phyloP scores from a whole-genome alignment of 2,797 vertebrate genomes.

The Anolis apletophallus region DNA sequence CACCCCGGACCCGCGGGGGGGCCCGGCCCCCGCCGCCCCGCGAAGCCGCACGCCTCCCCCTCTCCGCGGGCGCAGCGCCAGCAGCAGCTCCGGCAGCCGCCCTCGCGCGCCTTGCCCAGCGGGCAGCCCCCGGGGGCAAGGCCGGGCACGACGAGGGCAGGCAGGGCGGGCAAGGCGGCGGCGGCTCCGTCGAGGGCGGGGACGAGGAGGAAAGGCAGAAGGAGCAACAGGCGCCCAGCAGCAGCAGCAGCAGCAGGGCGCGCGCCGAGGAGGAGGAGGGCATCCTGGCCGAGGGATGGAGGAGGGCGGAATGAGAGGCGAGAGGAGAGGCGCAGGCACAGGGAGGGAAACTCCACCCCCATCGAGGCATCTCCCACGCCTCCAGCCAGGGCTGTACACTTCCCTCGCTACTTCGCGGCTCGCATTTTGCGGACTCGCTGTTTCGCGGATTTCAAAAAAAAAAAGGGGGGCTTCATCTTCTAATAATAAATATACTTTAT shows the following conservation, averaged over 20 bases:
- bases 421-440: too few relatives aligned
- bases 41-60: constrained; percentile 82
- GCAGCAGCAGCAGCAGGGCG: too few relatives aligned
- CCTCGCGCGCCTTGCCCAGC: constrained; percentile 78
- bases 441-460: too few relatives aligned
- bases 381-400: too few relatives aligned
- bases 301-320: too few relatives aligned
- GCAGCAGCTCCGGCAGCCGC: constrained; percentile 82
- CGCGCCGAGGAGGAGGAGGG: not conserved
- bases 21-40: constrained; percentile 82
- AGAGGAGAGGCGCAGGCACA: too few relatives aligned
- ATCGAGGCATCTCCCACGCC: too few relatives aligned
- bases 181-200: not conserved
- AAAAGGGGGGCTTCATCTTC: too few relatives aligned
- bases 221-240: not conserved
- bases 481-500: too few relatives aligned
- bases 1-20: constrained; percentile 74
- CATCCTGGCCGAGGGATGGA: too few relatives aligned
- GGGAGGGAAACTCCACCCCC: too few relatives aligned
- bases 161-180: constrained; percentile 75
- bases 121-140: constrained; percentile 81
- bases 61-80: constrained; percentile 83
- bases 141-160: constrained; percentile 75
- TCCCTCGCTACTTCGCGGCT: too few relatives aligned
- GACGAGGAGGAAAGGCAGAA: not conserved